Evolutionary conservation across 2,113 vertebrate species (phyloP).

Genomic region (Bos indicus): DNA sequence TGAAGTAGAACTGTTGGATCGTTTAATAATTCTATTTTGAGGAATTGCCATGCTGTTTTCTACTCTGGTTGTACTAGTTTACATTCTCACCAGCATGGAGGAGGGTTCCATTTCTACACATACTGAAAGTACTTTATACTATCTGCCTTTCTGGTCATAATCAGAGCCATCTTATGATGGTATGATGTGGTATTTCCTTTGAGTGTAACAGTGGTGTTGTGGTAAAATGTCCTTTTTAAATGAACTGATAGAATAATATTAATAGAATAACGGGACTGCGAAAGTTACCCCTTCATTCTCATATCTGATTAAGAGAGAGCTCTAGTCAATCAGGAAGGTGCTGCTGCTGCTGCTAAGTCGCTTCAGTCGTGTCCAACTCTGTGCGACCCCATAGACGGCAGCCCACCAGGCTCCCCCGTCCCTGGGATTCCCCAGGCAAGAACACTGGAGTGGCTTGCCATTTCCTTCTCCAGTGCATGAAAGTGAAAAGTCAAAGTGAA

Average conservation of each 20-base stretch:
- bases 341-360: too few species aligned
- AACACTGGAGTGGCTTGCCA: too few species aligned
- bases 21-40: background rate
- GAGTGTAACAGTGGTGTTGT: background rate
- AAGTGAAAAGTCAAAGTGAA: too few species aligned
- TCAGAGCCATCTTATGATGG: background rate
- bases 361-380: too few species aligned
- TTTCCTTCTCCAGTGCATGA: too few species aligned
- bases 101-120: background rate
- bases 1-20: background rate
- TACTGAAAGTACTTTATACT: background rate
- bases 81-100: background rate
- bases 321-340: background rate
- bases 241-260: background rate
- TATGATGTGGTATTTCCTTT: background rate
- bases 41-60: background rate
- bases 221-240: background rate
- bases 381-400: too few species aligned
- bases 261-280: background rate
- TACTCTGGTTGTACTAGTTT: background rate
- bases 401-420: too few species aligned
- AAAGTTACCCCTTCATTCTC: background rate
- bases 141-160: background rate
- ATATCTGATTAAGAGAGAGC: background rate
- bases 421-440: too few species aligned